Percentiles rank a stretch among this genome's conserved stretches.
phyloP scores from a whole-genome alignment of 2,113 vertebrate species.

The Cyprinodon brontotheroides region DNA sequence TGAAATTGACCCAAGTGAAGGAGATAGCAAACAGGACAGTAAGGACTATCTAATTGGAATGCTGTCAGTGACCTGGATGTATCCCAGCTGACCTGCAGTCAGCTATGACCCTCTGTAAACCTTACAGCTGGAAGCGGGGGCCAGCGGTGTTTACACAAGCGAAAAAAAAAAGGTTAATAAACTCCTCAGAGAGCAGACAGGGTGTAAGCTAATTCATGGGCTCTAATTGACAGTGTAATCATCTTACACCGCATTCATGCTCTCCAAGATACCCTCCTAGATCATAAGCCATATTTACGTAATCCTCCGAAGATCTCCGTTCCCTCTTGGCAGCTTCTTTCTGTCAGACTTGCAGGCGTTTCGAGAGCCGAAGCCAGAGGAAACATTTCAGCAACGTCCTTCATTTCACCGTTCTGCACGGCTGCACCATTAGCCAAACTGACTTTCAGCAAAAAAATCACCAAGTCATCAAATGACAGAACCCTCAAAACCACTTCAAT shows the following conservation, averaged over 20 bases:
- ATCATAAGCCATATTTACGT: constrained; percentile 61
- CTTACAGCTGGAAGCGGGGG: constrained; percentile 21
- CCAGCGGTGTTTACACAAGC: constrained; percentile 34
- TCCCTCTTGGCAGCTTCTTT: constrained; percentile 38
- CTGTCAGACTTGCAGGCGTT: constrained; percentile 32
- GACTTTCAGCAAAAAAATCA: constrained; percentile 48
- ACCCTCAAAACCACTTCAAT: constrained; percentile 41
- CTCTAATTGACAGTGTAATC: constrained; percentile 66
- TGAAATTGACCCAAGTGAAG: neutral
- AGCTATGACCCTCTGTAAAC: neutral
- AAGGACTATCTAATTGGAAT: neutral
- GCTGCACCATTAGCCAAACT: constrained; percentile 49
- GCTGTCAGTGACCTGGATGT: constrained; percentile 12
- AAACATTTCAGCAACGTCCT: constrained; percentile 48
- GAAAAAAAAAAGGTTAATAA: constrained; percentile 53
- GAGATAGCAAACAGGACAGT: neutral
- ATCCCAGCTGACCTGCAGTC: constrained; percentile 40
- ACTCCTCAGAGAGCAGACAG: constrained; percentile 33
- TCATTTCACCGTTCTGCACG: constrained; percentile 31
- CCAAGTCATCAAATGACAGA: constrained; percentile 54
- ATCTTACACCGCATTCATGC: constrained; percentile 43
- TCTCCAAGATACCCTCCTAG: constrained; percentile 46
- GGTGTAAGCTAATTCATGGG: constrained; percentile 41
- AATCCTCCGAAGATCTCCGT: constrained; percentile 64
- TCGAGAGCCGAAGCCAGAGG: constrained; percentile 32